These are phyloP conservation scores for Octopus sinensis DNA, from an alignment of 1,140 invertebrate genomes.

Conservation along the genomic window DNA sequence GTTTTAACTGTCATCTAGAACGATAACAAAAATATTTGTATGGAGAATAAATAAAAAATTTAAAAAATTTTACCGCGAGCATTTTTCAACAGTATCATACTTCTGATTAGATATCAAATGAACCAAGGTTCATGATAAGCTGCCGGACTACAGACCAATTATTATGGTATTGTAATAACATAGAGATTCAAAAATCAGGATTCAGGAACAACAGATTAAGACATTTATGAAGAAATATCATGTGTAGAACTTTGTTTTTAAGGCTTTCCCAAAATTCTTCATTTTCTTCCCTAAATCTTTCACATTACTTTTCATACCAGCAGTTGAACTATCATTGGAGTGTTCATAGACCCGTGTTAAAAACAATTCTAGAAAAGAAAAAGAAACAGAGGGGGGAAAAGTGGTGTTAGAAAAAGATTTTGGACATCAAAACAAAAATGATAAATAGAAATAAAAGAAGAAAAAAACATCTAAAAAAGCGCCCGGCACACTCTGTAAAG, in stretches of 20 bases:
- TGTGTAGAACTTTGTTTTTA: slow-evolving; percentile 30
- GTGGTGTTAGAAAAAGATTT: background rate
- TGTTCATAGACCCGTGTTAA: slow-evolving; percentile 28
- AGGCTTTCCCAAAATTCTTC: slow-evolving; percentile 34
- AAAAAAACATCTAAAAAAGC: too few species aligned
- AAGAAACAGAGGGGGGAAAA: background rate
- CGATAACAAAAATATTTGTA: background rate
- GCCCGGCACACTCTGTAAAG: too few species aligned
- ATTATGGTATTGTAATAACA: too few species aligned
- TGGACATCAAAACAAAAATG: background rate
- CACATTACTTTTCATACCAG: slow-evolving; percentile 7
- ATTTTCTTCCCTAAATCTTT: slow-evolving; percentile 33
- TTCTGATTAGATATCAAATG: too few species aligned
- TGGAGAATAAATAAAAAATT: too few species aligned
- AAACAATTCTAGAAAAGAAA: slow-evolving; percentile 31
- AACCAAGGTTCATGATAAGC: too few species aligned
- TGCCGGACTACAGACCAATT: too few species aligned
- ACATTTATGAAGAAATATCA: background rate
- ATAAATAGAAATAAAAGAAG: too few species aligned
- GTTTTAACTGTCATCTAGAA: background rate
- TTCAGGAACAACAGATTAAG: too few species aligned
- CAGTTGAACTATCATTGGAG: slow-evolving; percentile 13
- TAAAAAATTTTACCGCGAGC: too few species aligned
- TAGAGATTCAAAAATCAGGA: too few species aligned
- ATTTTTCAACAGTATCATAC: too few species aligned